A percentile compares a stretch with the other conserved stretches of the same genome.
These are phyloP conservation scores for Colaptes auratus DNA, from an alignment of 2,113 vertebrate species.

Conservation along the genomic window DNA sequence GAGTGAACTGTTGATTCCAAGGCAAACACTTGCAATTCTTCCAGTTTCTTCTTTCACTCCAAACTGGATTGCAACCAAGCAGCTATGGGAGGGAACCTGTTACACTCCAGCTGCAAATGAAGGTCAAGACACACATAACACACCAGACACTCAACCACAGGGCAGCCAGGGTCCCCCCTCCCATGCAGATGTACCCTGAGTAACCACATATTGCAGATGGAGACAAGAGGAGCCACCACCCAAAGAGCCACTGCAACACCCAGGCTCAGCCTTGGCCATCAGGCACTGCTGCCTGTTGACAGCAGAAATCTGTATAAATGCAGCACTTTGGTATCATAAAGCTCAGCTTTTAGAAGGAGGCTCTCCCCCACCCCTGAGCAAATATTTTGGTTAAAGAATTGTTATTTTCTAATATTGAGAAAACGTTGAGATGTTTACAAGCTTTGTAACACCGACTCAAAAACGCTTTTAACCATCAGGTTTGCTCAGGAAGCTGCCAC, in stretches of 20 bases:
- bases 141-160: neutral
- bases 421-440: neutral
- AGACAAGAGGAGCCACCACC: neutral
- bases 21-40: neutral
- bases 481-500: conserved; percentile 19
- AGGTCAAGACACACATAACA: neutral
- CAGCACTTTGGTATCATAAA: neutral
- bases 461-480: neutral
- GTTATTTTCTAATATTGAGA: neutral
- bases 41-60: neutral
- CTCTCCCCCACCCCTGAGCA: neutral
- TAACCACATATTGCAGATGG: rapidly evolving
- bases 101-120: neutral
- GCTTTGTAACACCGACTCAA: neutral
- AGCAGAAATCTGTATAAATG: neutral
- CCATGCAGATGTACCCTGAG: too few species aligned
- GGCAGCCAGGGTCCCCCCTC: neutral
- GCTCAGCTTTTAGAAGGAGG: neutral
- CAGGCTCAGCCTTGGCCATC: neutral
- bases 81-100: neutral
- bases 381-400: neutral
- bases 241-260: neutral
- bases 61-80: neutral
- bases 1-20: neutral
- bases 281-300: conserved; percentile 1